Evolutionary conservation across 2,888 invertebrate genomes (phyloP), one percentile per base, ranked within the genome.

Genomic region (Polydrusus tereticollis): DNA sequence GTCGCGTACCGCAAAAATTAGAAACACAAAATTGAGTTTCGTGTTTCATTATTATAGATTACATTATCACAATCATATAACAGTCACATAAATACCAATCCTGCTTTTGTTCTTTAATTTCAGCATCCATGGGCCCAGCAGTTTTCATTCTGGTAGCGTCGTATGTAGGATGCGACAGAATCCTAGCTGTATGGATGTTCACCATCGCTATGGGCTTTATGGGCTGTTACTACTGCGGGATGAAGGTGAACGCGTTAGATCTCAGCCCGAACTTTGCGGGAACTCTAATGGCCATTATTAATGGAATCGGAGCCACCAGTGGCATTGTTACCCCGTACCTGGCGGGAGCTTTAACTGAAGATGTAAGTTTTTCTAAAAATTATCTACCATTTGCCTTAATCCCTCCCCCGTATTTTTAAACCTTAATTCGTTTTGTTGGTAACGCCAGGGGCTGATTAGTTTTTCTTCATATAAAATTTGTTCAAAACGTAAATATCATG

Each of bases 191-290:
- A 43, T 74, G 79, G 3, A 84, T 90, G 69, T 90, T 91, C 81
- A 89, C 90, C 57, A 83, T 89, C 33, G 88, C 87, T 26, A 88
- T 91, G 90, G 89, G 88, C 38, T 88, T 90, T 72, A 91, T 92
- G 91, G 92, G 91, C 1, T 89, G 90, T 1, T 92, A 90, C 83
- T 92, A 92, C 79, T 90, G 91, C 77, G 90, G 90, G 68, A 88
- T 91, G 80, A 90, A 91, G 82, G 90, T 91, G 68, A 91, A 91
- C 81, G 88, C 89, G 1, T 86, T 91, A 83, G 91, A 91, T 79
- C 86, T 91, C 18, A 88, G 90, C 0, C 89, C 90, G 0, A 91
- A 91, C 80, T 90, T 88, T 77, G 89, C 90, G 0, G 91, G 90
- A 0, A 89, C 90, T 0, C 85, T 90, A 33, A 90, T 91, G 80